phyloP scores from a whole-genome alignment of 2,113 vertebrate species.

The Glaucidium brasilianum region DNA sequence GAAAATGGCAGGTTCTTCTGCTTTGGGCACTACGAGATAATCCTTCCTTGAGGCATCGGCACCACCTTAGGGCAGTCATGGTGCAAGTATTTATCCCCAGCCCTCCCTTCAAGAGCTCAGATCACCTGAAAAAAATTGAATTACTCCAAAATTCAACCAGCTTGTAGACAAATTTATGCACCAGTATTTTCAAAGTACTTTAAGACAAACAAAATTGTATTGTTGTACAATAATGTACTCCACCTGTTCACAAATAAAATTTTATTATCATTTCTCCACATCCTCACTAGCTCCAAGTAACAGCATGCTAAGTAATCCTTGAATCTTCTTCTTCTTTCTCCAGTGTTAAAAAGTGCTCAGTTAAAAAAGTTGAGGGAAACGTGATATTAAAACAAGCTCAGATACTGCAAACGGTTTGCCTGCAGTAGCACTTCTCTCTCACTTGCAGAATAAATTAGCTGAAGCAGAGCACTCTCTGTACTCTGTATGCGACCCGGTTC shows the following conservation, averaged over 20 bases:
- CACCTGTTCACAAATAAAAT: neutral
- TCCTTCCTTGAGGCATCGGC: neutral
- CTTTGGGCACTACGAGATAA: neutral
- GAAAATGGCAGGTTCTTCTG: constrained; percentile 28
- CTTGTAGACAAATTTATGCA: neutral
- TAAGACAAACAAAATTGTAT: neutral
- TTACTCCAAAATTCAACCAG: neutral
- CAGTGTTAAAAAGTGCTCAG: fast-evolving
- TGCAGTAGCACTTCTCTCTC: neutral
- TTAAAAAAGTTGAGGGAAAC: neutral
- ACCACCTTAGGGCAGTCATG: constrained; percentile 14
- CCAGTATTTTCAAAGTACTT: neutral
- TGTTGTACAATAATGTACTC: neutral
- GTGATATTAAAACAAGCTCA: neutral
- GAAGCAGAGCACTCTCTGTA: neutral
- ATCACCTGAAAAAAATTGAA: neutral
- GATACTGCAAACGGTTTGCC: fast-evolving
- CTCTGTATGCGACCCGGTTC: neutral
- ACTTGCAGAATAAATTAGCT: neutral
- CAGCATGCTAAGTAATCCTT: neutral
- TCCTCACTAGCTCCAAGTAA: neutral
- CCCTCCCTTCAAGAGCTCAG: neutral
- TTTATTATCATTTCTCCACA: neutral
- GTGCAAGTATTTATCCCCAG: neutral
- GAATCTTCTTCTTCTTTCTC: neutral